A percentile compares a stretch with the other conserved stretches of the same genome.
Evolutionary conservation across 2,113 vertebrate genomes (phyloP).

Genomic region (Sylvilagus bachmani): DNA sequence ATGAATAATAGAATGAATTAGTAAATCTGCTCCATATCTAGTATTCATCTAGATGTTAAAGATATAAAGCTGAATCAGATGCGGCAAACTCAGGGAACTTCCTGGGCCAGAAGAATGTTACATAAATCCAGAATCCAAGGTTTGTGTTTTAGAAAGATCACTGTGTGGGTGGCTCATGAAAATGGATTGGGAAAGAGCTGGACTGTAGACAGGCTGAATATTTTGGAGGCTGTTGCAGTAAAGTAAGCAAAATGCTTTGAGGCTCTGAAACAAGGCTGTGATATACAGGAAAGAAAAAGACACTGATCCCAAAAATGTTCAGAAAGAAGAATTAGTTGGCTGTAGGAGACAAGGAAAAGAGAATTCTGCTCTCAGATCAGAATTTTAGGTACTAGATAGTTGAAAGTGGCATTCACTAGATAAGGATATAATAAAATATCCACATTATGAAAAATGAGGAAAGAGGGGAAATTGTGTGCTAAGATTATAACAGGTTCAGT

Average conservation of each 20-base stretch:
- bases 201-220: not conserved
- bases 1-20: not conserved
- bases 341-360: not conserved
- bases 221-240: not conserved
- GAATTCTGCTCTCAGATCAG: not conserved
- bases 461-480: not conserved
- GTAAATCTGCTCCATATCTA: not conserved
- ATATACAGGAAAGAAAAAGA: not conserved
- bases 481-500: not conserved
- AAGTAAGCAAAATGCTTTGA: not conserved
- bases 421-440: not conserved
- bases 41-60: not conserved
- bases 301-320: not conserved
- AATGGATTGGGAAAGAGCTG: not conserved
- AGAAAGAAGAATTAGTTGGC: not conserved
- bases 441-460: not conserved
- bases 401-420: not conserved
- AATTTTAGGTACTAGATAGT: not conserved
- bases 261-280: not conserved
- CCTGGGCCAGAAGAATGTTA: not conserved
- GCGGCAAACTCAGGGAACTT: not conserved
- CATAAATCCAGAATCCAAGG: not conserved
- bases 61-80: not conserved
- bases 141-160: constrained; percentile 27
- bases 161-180: not conserved